Conservation (phyloP, 2,797 vertebrate species). For the Limosa lapponica region DNA sequence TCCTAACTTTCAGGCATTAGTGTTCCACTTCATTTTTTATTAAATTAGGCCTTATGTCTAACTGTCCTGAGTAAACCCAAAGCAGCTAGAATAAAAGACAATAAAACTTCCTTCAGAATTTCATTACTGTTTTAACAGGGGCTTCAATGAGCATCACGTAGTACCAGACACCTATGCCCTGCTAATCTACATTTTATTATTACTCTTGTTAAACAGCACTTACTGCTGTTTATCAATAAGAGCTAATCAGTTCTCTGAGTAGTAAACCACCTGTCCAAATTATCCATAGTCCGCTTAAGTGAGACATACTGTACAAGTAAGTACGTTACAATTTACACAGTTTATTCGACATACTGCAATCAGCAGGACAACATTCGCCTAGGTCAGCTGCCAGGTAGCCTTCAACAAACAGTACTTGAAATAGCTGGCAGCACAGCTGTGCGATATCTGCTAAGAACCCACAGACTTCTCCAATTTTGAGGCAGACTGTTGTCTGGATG, state of each 20-base stretch:
- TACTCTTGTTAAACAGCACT: neutral
- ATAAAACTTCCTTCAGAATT: neutral
- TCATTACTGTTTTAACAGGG: neutral
- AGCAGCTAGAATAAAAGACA: neutral
- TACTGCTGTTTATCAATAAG: neutral
- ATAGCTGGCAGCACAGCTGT: neutral
- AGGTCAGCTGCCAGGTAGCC: fast-evolving
- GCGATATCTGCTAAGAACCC: fast-evolving
- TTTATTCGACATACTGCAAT: neutral
- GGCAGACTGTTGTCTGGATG: neutral
- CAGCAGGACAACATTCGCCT: neutral
- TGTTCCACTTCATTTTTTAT: neutral
- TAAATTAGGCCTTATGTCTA: neutral
- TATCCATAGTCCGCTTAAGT: neutral
- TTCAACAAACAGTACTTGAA: neutral
- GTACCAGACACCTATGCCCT: neutral
- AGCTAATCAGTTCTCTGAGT: neutral
- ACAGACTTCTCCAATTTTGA: fast-evolving
- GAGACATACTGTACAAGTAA: neutral
- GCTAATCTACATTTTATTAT: neutral
- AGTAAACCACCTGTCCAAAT: neutral
- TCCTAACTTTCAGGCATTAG: neutral
- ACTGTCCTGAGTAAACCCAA: neutral
- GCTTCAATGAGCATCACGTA: neutral
- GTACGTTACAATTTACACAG: fast-evolving